phyloP scores from a whole-genome alignment of 2,113 vertebrate genomes.

The Bubalus kerabau region DNA sequence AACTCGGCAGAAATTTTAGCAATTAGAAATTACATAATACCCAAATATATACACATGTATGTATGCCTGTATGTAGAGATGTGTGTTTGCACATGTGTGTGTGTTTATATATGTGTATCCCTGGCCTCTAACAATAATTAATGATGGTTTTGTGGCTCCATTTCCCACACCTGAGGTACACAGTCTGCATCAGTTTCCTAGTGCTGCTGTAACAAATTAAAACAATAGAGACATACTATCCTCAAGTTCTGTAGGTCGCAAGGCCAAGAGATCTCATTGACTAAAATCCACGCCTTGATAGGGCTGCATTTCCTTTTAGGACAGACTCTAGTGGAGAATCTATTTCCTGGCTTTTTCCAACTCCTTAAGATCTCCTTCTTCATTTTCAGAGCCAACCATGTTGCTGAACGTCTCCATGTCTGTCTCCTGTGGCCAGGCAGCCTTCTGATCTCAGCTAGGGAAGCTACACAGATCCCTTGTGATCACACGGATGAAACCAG shows the following conservation, averaged over 20 bases:
- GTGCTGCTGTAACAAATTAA: neutral
- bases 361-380: neutral
- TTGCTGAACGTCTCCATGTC: neutral
- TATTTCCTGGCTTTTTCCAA: neutral
- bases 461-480: neutral
- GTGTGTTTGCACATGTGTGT: neutral
- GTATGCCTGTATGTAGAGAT: neutral
- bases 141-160: neutral
- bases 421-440: neutral
- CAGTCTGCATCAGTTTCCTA: neutral
- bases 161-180: neutral
- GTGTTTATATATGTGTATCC: neutral
- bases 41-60: neutral
- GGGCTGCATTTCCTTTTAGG: neutral
- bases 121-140: neutral
- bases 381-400: neutral
- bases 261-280: neutral
- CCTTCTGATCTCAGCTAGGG: neutral
- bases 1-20: neutral
- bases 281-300: neutral
- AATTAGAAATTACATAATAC: neutral
- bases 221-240: neutral
- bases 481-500: neutral
- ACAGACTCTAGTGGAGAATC: neutral
- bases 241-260: neutral